Conservation (phyloP, 35 echinoderm and acorn worm genomes). For the Heliocidaris tuberculata region DNA sequence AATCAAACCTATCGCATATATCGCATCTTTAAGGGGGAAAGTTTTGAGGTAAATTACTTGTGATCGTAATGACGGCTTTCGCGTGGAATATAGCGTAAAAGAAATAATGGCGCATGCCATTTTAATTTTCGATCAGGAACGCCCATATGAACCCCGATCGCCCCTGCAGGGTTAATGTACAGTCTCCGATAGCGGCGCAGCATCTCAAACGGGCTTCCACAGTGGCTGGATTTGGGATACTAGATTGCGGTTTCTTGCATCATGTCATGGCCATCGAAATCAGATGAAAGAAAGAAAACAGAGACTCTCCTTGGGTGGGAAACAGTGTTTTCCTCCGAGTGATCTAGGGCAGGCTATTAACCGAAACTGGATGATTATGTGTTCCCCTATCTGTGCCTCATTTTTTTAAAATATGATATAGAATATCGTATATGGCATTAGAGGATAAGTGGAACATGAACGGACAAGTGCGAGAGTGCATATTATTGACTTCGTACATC, state of each 20-base stretch:
- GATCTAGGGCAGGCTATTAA: background rate
- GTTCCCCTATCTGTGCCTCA: background rate
- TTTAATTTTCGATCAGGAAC: background rate
- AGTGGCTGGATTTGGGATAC: background rate
- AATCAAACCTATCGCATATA: background rate
- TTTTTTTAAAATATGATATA: background rate
- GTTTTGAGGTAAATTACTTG: background rate
- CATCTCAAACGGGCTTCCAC: background rate
- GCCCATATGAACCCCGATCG: background rate
- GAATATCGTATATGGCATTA: background rate
- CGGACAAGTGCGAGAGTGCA: background rate
- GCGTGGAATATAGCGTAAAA: background rate
- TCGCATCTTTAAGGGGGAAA: background rate
- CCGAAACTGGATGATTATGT: background rate
- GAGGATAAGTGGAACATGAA: background rate
- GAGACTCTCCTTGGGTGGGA: conserved; percentile 6
- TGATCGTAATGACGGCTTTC: background rate
- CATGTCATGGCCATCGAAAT: conserved; percentile 10
- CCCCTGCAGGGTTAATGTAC: background rate
- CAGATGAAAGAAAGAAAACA: background rate
- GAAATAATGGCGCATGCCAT: background rate
- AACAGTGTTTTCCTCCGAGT: background rate
- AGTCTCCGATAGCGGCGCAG: background rate
- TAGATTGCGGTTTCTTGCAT: background rate
- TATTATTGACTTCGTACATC: background rate